A percentile compares a stretch with the other conserved stretches of the same genome.
Evolutionary conservation across 1,140 invertebrate genomes (phyloP).

Genomic region (Drosophila grimshawi): DNA sequence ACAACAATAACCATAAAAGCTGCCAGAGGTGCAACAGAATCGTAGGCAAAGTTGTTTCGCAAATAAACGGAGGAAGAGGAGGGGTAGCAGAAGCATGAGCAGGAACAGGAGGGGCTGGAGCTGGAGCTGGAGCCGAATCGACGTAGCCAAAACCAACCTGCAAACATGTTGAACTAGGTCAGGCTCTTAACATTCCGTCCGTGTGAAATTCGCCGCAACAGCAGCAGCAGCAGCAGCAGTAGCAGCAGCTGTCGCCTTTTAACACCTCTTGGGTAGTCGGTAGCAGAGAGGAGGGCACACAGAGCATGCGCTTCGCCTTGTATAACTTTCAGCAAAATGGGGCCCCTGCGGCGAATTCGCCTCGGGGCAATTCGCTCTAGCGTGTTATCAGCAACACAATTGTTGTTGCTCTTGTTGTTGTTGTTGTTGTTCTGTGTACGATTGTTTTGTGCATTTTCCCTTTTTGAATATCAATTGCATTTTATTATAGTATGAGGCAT

Average conservation of each 20-base stretch:
- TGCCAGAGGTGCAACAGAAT: constrained; percentile 7
- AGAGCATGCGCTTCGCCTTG: constrained; percentile 65
- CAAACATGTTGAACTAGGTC: constrained; percentile 64
- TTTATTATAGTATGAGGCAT: constrained; percentile 57
- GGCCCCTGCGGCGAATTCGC: constrained; percentile 64
- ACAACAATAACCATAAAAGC: constrained; percentile 17
- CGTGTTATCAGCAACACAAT: constrained; percentile 40
- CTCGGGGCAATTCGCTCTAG: constrained; percentile 35
- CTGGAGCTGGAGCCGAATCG: background rate
- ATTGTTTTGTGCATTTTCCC: constrained; percentile 65
- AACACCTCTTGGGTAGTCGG: background rate
- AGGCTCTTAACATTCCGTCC: constrained; percentile 42
- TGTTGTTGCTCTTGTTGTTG: constrained; percentile 14
- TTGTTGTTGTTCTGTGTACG: constrained; percentile 25
- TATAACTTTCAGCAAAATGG: constrained; percentile 8
- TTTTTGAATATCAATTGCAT: constrained; percentile 81
- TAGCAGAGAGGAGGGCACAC: background rate
- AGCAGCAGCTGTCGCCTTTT: background rate
- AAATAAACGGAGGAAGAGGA: background rate
- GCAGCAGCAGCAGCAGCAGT: background rate
- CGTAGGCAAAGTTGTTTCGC: background rate
- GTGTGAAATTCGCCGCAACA: constrained; percentile 46
- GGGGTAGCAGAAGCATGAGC: background rate
- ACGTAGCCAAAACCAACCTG: background rate
- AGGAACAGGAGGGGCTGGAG: background rate